These are phyloP conservation scores for Phrynosoma blainvillii DNA, from an alignment of 2,113 vertebrate genomes.

Conservation along the genomic window DNA sequence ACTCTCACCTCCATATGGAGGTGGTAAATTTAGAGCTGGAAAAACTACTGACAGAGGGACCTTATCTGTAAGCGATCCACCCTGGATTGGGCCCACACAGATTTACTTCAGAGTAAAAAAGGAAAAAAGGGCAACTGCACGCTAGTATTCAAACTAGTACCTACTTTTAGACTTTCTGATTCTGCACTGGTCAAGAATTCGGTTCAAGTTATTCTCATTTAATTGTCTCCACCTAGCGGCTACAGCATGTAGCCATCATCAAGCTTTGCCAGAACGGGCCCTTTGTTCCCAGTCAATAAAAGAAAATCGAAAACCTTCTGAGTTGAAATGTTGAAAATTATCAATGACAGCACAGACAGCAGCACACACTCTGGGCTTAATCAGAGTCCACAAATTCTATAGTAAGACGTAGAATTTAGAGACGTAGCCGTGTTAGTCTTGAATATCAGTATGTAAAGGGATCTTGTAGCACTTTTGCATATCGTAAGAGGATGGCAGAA, in stretches of 20 bases:
- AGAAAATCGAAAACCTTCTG: neutral
- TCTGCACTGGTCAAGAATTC: neutral
- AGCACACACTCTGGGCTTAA: neutral
- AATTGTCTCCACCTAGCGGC: constrained; percentile 29
- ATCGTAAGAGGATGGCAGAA: neutral
- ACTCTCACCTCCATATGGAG: neutral
- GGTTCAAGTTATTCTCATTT: neutral
- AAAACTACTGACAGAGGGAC: neutral
- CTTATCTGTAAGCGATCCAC: neutral
- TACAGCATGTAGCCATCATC: neutral
- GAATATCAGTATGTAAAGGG: too few relatives aligned
- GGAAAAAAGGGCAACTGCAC: too few relatives aligned
- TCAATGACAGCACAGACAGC: neutral
- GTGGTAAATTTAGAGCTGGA: neutral
- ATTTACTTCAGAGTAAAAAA: too few relatives aligned
- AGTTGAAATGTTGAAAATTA: neutral
- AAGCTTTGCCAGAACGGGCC: neutral
- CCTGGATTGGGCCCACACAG: neutral
- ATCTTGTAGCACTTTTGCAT: too few relatives aligned
- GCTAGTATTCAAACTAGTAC: too few relatives aligned
- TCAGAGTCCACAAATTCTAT: too few relatives aligned
- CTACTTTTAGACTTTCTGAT: neutral
- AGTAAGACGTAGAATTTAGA: neutral
- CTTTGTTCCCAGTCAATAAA: neutral
- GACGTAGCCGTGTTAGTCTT: too few relatives aligned